These are phyloP conservation scores for Osmerus mordax DNA, from an alignment of 2,113 vertebrate genomes.

Conservation along the genomic window DNA sequence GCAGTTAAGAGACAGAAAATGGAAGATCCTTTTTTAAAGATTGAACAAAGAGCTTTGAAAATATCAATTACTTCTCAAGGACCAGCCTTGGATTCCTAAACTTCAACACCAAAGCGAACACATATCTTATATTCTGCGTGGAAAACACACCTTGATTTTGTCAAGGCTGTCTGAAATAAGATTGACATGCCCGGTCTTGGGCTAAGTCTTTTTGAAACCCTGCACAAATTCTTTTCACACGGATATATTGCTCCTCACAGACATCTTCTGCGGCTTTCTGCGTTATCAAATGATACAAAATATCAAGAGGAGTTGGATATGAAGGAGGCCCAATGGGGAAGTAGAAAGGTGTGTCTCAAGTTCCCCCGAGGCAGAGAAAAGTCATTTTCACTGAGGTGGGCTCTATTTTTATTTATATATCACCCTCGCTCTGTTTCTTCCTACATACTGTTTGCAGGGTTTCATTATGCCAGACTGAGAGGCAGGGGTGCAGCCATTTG, in stretches of 20 bases:
- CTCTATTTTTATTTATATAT: constrained; percentile 78
- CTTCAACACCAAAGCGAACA: constrained; percentile 28
- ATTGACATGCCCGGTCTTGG: constrained; percentile 65
- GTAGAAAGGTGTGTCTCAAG: constrained; percentile 71
- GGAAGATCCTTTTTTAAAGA: constrained; percentile 18
- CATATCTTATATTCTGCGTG: constrained; percentile 41
- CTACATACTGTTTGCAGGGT: constrained; percentile 74
- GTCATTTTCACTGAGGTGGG: constrained; percentile 73
- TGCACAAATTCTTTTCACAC: constrained; percentile 42
- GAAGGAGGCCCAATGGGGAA: constrained; percentile 60
- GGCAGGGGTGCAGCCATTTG: constrained; percentile 75
- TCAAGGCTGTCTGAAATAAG: constrained; percentile 67
- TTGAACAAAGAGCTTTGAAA: constrained; percentile 42
- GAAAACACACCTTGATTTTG: constrained; percentile 62
- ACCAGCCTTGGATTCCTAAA: constrained; percentile 54
- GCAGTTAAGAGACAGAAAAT: constrained; percentile 13
- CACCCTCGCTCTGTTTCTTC: constrained; percentile 74
- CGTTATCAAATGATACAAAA: constrained; percentile 71
- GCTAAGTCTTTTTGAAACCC: constrained; percentile 65
- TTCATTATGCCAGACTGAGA: constrained; percentile 73
- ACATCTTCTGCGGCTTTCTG: constrained; percentile 63
- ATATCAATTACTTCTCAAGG: constrained; percentile 57
- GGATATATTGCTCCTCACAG: constrained; percentile 58
- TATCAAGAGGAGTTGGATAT: constrained; percentile 60
- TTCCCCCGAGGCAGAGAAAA: constrained; percentile 74